phyloP scores from a whole-genome alignment of 2,113 vertebrate genomes.

The Lampris incognitus region DNA sequence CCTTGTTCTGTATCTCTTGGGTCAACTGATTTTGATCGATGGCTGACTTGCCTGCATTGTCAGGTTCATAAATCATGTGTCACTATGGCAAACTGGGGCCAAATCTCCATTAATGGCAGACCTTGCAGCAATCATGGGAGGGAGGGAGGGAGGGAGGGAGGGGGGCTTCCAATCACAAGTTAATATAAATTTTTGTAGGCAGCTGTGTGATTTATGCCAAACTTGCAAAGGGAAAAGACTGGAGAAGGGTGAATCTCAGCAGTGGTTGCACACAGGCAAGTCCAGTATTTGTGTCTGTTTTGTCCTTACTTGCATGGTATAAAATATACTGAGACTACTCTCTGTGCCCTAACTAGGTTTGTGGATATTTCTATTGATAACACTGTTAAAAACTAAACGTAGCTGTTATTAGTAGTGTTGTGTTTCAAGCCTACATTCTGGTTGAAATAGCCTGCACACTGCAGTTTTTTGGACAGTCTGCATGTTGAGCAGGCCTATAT shows the following conservation, averaged over 20 bases:
- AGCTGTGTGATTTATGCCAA: conserved; percentile 84
- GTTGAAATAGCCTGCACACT: no score
- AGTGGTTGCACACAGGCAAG: not conserved
- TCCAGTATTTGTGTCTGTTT: not conserved
- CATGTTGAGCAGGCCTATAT: no score
- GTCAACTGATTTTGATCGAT: conserved; percentile 84
- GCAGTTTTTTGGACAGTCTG: no score
- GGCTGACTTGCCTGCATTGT: conserved; percentile 83
- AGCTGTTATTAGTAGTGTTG: no score
- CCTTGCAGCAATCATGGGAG: conserved; percentile 78
- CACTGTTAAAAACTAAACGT: no score
- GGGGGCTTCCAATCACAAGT: conserved; percentile 71
- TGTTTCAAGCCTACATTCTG: no score
- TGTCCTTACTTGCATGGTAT: not conserved
- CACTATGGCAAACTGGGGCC: conserved; percentile 83
- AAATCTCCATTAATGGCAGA: conserved; percentile 79
- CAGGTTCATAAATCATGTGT: conserved; percentile 85
- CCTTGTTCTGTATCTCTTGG: conserved; percentile 64
- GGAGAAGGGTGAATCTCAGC: not conserved
- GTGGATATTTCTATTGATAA: not conserved
- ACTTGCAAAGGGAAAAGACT: conserved; percentile 1
- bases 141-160: conserved; percentile 5
- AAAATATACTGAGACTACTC: not conserved
- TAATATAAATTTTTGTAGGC: conserved; percentile 72
- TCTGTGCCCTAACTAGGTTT: not conserved